A percentile compares a stretch with the other conserved stretches of the same genome.
Conservation (phyloP, 2,888 invertebrate species). For the Nymphalis urticae region DNA sequence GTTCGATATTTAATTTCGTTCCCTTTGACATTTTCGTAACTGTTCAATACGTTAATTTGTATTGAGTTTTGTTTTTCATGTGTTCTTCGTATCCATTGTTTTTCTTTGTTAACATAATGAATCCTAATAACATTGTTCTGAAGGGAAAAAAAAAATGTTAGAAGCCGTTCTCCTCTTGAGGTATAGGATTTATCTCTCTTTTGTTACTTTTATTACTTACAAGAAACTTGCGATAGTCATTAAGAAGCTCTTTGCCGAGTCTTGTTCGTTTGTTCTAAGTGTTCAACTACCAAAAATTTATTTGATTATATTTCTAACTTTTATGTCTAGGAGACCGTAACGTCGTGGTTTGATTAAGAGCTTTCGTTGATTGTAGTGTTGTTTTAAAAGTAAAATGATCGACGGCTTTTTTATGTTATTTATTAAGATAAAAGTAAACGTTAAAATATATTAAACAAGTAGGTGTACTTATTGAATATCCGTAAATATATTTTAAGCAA, state of each 20-base stretch:
- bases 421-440: too few species aligned
- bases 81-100: neutral
- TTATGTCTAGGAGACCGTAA: slow-evolving; percentile 13
- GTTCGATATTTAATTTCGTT: slow-evolving; percentile 6
- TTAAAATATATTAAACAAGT: too few species aligned
- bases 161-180: slow-evolving; percentile 33
- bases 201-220: slow-evolving; percentile 49
- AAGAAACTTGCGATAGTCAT: slow-evolving; percentile 47
- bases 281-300: slow-evolving; percentile 38
- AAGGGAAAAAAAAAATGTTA: slow-evolving; percentile 21
- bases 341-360: slow-evolving; percentile 15
- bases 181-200: slow-evolving; percentile 49
- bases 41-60: neutral
- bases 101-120: slow-evolving; percentile 44
- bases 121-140: slow-evolving; percentile 10
- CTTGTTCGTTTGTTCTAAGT: slow-evolving; percentile 38
- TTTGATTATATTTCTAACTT: slow-evolving; percentile 34
- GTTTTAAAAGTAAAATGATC: neutral
- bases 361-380: slow-evolving; percentile 10
- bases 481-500: too few species aligned
- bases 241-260: slow-evolving; percentile 40
- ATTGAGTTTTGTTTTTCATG: slow-evolving; percentile 6
- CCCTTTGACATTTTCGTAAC: neutral
- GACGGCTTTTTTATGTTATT: neutral
- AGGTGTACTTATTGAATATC: too few species aligned